phyloP scores from a whole-genome alignment of 2,888 invertebrate genomes.

The Heliconius erato region DNA sequence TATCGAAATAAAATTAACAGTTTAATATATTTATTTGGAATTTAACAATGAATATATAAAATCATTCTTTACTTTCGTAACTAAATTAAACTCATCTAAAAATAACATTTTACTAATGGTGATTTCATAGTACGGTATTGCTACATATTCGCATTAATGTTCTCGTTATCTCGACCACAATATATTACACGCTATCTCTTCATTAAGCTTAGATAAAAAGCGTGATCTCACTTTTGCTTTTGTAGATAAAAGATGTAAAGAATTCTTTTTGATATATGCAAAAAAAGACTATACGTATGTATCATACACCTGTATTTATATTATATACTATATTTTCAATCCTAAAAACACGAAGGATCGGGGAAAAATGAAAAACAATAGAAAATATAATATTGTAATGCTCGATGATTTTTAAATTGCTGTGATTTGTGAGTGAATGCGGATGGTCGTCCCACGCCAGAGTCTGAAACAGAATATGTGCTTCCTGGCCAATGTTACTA shows the following conservation, averaged over 20 bases:
- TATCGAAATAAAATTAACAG: background rate
- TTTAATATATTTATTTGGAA: background rate
- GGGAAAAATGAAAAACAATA: constrained; percentile 15
- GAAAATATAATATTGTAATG: constrained; percentile 14
- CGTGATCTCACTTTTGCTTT: constrained; percentile 41
- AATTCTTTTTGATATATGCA: background rate
- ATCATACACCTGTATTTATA: background rate
- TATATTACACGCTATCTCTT: constrained; percentile 46
- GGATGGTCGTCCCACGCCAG: constrained; percentile 33
- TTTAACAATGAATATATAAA: background rate
- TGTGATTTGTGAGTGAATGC: background rate
- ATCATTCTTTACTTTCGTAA: background rate
- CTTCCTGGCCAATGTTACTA: constrained; percentile 21
- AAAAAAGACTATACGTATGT: background rate
- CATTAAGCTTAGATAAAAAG: constrained; percentile 45
- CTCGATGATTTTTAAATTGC: background rate
- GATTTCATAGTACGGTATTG: constrained; percentile 8
- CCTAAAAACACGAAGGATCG: background rate
- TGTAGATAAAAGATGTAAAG: constrained; percentile 29
- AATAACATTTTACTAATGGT: background rate
- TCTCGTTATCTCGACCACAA: constrained; percentile 57
- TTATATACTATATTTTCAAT: background rate
- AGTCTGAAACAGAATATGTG: constrained; percentile 38
- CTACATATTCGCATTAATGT: constrained; percentile 22
- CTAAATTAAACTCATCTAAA: background rate